Evolutionary conservation across 2,113 vertebrate genomes (phyloP), one percentile per base, ranked within the genome.

Genomic region (Herpailurus yagouaroundi): DNA sequence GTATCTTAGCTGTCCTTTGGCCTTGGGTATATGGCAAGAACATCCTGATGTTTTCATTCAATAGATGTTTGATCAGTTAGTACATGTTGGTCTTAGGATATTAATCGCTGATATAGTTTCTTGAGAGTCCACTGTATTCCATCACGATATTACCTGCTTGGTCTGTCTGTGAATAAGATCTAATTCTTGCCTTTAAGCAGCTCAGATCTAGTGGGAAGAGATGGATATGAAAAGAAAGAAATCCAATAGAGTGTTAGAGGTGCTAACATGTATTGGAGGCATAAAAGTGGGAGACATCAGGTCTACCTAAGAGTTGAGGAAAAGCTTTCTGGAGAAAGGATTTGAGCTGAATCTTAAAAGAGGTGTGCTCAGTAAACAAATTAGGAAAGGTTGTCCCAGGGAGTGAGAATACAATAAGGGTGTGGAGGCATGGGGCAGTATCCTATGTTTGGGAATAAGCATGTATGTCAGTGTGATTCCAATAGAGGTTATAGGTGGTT

Each of bases 331-430:
- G n/a, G 45, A 84, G n/a, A 50, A 81, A 31, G n/a, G 21, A 63
- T 85, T 92, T 94, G 71, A 94, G 25, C 48, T 81, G 50, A 71
- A 64, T 82, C 29, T 90, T 80, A 57, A 87, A 41, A 74, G 85
- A 80, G 69, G 5, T 55, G 79, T 57, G 10, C 15, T 96, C 33
- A n/a, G 45, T 52, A 38, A 55, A 81, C 38, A 74, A 23, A 63
- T 83, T 23, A 79, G 60, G 52, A 38, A n/a, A 71, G 3, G 2
- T 63, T 55, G 31, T 81, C 74, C 33, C 69, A 84, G 41, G 55
- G 66, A 81, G 21, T 33, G 9, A 21, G 79, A 82, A 60, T 29
- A 36, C 25, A 93, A 55, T 76, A 57, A 93, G 69, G 25, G 16
- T 74, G 73, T 41, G 69, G 88, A 87, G 7, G 15, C 29, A 68